Evolutionary conservation across 2,797 vertebrate species (phyloP).

Genomic region (Cheirogaleus major): DNA sequence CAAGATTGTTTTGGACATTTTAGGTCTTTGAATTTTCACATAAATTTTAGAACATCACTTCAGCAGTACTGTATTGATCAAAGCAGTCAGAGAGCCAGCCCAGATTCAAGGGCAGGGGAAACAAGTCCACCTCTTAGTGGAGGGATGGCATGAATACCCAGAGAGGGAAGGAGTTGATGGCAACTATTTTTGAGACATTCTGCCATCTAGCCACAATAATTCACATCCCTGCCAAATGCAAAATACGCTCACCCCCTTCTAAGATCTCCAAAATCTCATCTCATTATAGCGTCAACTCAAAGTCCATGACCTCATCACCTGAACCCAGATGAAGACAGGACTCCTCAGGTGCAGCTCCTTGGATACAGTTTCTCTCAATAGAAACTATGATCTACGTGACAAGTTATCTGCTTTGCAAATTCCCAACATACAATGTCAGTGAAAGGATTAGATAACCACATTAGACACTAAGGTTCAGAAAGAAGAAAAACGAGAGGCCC

Average conservation of each 20-base stretch:
- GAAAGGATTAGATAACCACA: not conserved
- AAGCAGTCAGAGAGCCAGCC: not conserved
- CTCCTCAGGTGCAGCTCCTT: not conserved
- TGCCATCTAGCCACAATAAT: not conserved
- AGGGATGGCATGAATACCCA: not conserved
- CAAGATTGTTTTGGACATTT: not conserved
- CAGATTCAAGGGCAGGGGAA: not conserved
- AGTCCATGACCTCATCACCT: not conserved
- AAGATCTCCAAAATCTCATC: not conserved
- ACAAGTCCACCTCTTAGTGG: not conserved
- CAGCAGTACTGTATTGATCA: not conserved
- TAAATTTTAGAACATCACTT: not conserved
- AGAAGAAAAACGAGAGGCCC: not conserved
- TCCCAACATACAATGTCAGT: not conserved
- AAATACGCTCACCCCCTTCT: not conserved
- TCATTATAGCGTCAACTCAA: not conserved
- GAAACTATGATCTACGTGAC: not conserved
- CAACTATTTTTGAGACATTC: not conserved
- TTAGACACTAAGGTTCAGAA: not conserved
- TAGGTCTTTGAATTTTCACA: not conserved
- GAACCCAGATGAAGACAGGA: not conserved
- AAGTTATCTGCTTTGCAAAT: not conserved
- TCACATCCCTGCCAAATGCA: not conserved
- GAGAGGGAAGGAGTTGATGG: not conserved
- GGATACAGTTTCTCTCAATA: not conserved